phyloP scores from a whole-genome alignment of 2,888 invertebrate species.

The Lapara coniferarum region DNA sequence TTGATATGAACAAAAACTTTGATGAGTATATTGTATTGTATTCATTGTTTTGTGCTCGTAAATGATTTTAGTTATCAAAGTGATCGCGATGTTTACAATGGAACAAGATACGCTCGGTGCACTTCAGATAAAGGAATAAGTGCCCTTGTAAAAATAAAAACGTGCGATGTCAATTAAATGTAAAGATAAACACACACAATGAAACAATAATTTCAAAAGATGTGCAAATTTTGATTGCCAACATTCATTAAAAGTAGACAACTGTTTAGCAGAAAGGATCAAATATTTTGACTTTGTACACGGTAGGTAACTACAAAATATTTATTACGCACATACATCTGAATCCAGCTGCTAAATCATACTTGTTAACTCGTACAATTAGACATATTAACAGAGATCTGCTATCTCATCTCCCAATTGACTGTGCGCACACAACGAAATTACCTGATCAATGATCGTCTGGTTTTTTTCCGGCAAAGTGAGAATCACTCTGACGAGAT shows the following conservation, averaged over 20 bases:
- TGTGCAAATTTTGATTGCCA: neutral
- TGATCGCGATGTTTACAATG: conserved; percentile 22
- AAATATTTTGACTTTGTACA: conserved; percentile 13
- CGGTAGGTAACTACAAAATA: conserved; percentile 13
- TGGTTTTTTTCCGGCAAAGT: conserved; percentile 88
- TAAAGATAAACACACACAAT: neutral
- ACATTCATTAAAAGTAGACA: conserved; percentile 1
- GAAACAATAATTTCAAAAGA: conserved; percentile 4
- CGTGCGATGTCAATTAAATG: conserved; percentile 5
- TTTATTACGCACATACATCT: conserved; percentile 23
- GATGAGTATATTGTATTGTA: neutral
- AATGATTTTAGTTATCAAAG: conserved; percentile 9
- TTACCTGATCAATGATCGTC: conserved; percentile 89
- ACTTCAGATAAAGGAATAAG: conserved; percentile 14
- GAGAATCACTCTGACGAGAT: conserved; percentile 87
- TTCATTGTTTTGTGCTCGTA: conserved; percentile 11
- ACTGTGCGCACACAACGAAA: conserved; percentile 29
- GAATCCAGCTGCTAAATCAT: conserved; percentile 20
- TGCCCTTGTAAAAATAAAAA: conserved; percentile 17
- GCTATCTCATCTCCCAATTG: conserved; percentile 24
- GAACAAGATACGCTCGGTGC: conserved; percentile 14
- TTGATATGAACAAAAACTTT: neutral
- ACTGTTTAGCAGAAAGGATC: conserved; percentile 6
- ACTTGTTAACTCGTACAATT: conserved; percentile 24
- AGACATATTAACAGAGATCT: conserved; percentile 24